Conservation (phyloP, 2,888 invertebrate genomes). For the Drosophila pegasa region DNA sequence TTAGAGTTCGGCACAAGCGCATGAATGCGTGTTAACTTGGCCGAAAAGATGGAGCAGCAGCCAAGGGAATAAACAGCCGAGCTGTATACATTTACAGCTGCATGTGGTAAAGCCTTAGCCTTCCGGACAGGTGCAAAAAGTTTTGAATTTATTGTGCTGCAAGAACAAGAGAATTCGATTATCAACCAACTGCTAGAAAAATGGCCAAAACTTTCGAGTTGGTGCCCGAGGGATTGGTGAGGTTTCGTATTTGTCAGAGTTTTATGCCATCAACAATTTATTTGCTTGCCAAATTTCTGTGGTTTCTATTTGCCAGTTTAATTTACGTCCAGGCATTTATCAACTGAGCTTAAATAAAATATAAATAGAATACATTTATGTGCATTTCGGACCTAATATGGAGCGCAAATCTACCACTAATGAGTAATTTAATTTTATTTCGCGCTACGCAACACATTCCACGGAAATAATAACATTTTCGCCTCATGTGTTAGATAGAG, state of each 20-base stretch:
- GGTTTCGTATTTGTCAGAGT: not conserved
- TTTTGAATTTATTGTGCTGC: conserved; percentile 69
- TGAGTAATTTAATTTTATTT: conserved; percentile 73
- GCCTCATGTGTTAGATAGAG: conserved; percentile 16
- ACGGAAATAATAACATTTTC: conserved; percentile 51
- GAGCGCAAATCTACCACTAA: conserved; percentile 63
- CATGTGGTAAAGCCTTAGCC: conserved; percentile 34
- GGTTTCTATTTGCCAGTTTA: conserved; percentile 13
- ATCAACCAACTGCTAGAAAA: conserved; percentile 42
- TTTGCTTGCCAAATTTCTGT: conserved; percentile 1
- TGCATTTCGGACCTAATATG: conserved; percentile 46
- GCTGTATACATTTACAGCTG: conserved; percentile 15
- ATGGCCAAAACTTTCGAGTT: conserved; percentile 16
- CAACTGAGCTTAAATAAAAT: conserved; percentile 4
- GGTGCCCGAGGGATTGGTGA: conserved; percentile 1
- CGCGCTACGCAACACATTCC: conserved; percentile 22
- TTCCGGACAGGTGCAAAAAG: conserved; percentile 51
- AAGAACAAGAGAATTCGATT: conserved; percentile 53
- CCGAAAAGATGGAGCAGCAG: conserved; percentile 3
- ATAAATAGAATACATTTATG: conserved; percentile 38
- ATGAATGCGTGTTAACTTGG: conserved; percentile 54
- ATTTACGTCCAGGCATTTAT: conserved; percentile 14
- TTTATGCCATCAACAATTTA: conserved; percentile 13
- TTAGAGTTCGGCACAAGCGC: conserved; percentile 43
- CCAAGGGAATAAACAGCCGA: conserved; percentile 8